Evolutionary conservation across 64 coral and sea anemone species (phyloP).

Genomic region (Montipora capricornis): DNA sequence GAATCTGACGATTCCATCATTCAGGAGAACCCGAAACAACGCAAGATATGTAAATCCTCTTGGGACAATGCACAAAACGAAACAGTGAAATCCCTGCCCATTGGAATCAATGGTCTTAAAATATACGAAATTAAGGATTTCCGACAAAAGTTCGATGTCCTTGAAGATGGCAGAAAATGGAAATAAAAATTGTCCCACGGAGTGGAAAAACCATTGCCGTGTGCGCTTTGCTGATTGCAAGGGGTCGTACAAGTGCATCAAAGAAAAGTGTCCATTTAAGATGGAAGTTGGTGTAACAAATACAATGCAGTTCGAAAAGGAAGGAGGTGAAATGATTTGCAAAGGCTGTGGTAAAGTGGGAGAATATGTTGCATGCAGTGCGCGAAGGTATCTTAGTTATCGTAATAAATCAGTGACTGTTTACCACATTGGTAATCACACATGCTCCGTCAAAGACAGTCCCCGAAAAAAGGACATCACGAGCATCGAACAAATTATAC

Average conservation of each 20-base stretch:
- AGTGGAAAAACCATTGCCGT: conserved; percentile 56
- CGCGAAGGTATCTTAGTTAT: conserved; percentile 41
- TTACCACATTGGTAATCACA: conserved; percentile 47
- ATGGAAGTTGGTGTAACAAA: no score
- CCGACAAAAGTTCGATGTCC: no score
- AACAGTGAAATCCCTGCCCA: conserved; percentile 30
- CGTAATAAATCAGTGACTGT: conserved; percentile 29
- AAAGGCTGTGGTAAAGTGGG: no score
- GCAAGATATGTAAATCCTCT: neutral
- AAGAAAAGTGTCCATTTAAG: conserved; percentile 5
- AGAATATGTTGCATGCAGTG: conserved; percentile 19
- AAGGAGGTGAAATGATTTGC: no score
- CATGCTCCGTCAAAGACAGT: conserved; percentile 23
- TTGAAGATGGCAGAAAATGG: no score
- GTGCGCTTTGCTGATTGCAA: conserved; percentile 69
- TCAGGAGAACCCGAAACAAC: neutral
- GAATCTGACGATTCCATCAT: conserved; percentile 21
- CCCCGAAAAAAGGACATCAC: conserved; percentile 24
- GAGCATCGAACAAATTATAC: conserved; percentile 30
- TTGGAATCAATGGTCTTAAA: conserved; percentile 43
- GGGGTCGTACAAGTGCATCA: conserved; percentile 47
- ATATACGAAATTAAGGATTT: neutral
- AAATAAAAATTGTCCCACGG: conserved; percentile 59
- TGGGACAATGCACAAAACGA: conserved; percentile 10
- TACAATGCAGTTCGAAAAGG: no score